Base-by-base conservation (phyloP, 1,140 invertebrate genomes). In the Tetragnatha versicolor region DNA sequence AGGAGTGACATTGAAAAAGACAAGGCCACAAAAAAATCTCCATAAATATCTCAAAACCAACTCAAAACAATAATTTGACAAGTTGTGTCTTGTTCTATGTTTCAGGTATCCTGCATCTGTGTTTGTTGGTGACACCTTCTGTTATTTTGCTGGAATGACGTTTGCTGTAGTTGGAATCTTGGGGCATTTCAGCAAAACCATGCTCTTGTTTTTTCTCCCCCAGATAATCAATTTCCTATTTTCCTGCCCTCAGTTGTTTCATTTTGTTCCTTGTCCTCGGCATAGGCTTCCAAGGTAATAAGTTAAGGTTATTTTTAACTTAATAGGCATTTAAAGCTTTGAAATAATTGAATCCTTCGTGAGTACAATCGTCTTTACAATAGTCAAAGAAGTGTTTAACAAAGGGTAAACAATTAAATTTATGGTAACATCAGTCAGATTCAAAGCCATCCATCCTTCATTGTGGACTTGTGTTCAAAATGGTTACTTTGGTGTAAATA, bases 51-150 rank as follows among this genome's bases (percentile, higher is more conserved):
- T n/a, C n/a, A n/a, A n/a, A n/a, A n/a, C n/a, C n/a, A n/a, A n/a
- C n/a, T n/a, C n/a, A n/a, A n/a, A n/a, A n/a, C n/a, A n/a, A n/a
- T n/a, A n/a, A n/a, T n/a, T n/a, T n/a, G n/a, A n/a, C n/a, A n/a
- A n/a, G n/a, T n/a, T 9, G 9, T 45, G 42, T 45, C n/a, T n/a
- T 63, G 27, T 75, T n/a, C n/a, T 31, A 81, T 84, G 81, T 91
- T 91, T 73, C 87, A 98, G 95, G 92, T 99, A 98, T 87, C 98
- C 98, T 20, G 94, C 98, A 1, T 87, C 90, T 85, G 94, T 98
- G 0, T 99, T 99, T 89, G 97, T 99, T 9, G 98, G 98, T 1
- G 98, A 99, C 86, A 99, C 98, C 31, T 99, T 96, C 87, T 99
- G 97, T 84, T 99, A 99, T 87, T 95, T 98, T 84, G 94, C 98